Evolutionary conservation across 2,113 vertebrate species (phyloP), one percentile per base, ranked within the genome.

Genomic region (Ctenomys sociabilis): DNA sequence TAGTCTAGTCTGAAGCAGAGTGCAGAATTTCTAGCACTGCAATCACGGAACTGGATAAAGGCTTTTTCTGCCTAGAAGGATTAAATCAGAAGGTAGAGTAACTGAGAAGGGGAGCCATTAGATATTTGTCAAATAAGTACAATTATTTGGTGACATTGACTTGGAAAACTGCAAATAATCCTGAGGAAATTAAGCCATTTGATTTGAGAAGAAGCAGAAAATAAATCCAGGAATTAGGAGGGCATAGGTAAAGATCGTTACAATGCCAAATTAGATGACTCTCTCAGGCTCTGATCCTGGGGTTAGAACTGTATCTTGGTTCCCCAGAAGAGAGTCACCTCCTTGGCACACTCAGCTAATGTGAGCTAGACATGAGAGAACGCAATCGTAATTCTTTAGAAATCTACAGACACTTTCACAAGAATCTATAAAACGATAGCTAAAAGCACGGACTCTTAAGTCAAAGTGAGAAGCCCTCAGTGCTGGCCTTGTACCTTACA

Each of bases 161-260:
- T 83, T 84, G 70, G 11, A 66, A 49, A 96, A 2, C 64, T 88
- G 21, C 43, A 94, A 93, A 85, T 64, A 93, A 61, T 64, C 54
- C 4, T 54, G 37, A 89, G 14, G 43, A 80, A 91, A 80, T 59
- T 61, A 40, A 88, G 32, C 78, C 90, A 57, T 73, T 1, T 73
- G 30, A 54, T 68, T 78, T 86, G 68, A 35, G 32, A 90, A 90
- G 45, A 35, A 81, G 1, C 8, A 93, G 91, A 91, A 93, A 45
- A 77, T 28, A 93, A 88, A 93, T 10, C 0, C 57, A 49, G 84
- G 19, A 52, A 43, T 14, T 22, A 37, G 32, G n/a, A 72, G 40
- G 73, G 45, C 32, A 82, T 14, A 3, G 8, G 3, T 30, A 59
- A 59, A 13, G 19, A 80, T 30, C 30, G 68, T 11, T n/a, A 78